Percentiles rank a stretch among this genome's conserved stretches.
phyloP scores from a whole-genome alignment of 2,888 invertebrate species.

The Myathropa florea region DNA sequence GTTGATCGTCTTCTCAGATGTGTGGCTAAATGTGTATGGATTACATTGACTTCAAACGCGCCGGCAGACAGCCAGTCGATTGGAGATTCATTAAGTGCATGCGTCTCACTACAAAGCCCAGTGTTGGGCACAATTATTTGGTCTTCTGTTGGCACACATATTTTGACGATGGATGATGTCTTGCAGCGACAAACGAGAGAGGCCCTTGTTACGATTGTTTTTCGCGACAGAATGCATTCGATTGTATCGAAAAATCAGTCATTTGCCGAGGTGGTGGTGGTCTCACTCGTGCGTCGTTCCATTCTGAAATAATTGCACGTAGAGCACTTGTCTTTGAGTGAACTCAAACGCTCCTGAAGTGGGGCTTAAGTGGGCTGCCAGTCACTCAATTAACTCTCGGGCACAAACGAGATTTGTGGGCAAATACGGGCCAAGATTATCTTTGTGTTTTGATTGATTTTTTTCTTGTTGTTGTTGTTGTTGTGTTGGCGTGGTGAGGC shows the following conservation, averaged over 20 bases:
- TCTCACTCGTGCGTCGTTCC: no score
- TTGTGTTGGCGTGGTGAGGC: background rate
- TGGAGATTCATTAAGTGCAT: constrained; percentile 41
- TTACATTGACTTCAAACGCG: constrained; percentile 35
- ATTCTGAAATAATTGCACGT: no score
- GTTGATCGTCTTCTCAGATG: background rate
- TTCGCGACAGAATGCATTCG: no score
- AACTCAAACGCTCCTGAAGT: no score
- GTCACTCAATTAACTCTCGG: no score
- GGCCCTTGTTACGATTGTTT: no score
- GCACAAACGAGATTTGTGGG: background rate
- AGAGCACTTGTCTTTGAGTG: no score
- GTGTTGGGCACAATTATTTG: constrained; percentile 20
- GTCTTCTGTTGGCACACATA: background rate
- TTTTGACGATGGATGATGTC: no score
- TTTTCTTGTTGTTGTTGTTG: background rate
- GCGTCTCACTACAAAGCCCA: constrained; percentile 6
- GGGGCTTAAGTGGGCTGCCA: no score
- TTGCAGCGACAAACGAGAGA: no score
- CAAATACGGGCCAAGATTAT: background rate
- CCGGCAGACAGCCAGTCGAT: constrained; percentile 57
- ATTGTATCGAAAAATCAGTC: no score
- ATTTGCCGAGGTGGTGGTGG: no score
- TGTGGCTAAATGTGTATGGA: background rate
- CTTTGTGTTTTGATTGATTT: background rate